Percentiles rank a stretch among this genome's conserved stretches.
Evolutionary conservation across 2,113 vertebrate species (phyloP).

Genomic region (Echinops telfairi): DNA sequence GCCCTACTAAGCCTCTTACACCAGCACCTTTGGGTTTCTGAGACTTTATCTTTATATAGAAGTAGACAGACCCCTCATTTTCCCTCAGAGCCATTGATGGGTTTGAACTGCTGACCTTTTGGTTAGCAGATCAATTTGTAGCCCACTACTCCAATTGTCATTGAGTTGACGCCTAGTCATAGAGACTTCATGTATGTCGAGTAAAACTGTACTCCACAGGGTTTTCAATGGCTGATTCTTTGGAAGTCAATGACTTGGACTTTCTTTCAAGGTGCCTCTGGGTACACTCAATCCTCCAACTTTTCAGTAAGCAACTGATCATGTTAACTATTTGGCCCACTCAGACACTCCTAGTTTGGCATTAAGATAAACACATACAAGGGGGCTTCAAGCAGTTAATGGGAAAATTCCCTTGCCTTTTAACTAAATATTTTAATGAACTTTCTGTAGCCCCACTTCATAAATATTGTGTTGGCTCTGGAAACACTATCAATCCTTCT

Average conservation of each 20-base stretch:
- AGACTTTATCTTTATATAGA: too few species aligned
- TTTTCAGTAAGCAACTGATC: not conserved
- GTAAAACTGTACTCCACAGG: not conserved
- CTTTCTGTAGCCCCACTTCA: too few species aligned
- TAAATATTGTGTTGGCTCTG: not conserved
- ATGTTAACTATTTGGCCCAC: not conserved
- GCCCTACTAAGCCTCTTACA: too few species aligned
- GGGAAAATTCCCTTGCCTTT: too few species aligned
- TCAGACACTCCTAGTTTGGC: not conserved
- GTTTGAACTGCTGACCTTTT: too few species aligned
- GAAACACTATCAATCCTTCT: not conserved
- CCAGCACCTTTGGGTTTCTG: too few species aligned
- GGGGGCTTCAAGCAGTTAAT: too few species aligned
- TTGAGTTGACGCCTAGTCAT: not conserved
- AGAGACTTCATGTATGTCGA: not conserved
- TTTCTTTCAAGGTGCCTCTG: not conserved
- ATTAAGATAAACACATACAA: not conserved
- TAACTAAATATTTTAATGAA: too few species aligned
- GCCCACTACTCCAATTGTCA: too few species aligned
- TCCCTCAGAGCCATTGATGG: too few species aligned
- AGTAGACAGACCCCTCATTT: too few species aligned
- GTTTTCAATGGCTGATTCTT: not conserved
- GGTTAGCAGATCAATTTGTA: too few species aligned
- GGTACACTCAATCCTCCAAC: not conserved
- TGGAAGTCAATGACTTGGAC: not conserved